Evolutionary conservation across 2,888 invertebrate genomes (phyloP), one percentile per base, ranked within the genome.

Genomic region (Cataglyphis livida): DNA sequence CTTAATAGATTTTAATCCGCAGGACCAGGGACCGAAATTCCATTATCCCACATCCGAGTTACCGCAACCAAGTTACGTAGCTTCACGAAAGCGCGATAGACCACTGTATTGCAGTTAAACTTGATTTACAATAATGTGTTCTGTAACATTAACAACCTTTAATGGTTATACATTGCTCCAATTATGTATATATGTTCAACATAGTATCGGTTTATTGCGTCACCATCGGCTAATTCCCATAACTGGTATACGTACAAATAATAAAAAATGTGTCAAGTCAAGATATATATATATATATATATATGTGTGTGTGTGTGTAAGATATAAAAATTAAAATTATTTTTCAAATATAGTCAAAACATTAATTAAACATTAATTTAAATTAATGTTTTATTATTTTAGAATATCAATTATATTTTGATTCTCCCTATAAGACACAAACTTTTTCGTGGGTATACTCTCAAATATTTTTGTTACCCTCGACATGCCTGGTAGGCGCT

Each of bases 61-160:
- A 87, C 89, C 86, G 84, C 87, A 85, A 87, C 88, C 89, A 89
- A 91, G 90, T 91, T 91, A 87, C 90, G 84, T 81, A 88, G 89
- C 90, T 90, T 90, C 89, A 87, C 90, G 90, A 92, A 91, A 92
- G 88, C 87, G 83, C 89, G 90, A 91, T 91, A 89, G 88, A 90
- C 88, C 89, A 87, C 83, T 84, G 90, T 89, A 87, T 92, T 86
- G 91, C 88, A 88, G 91, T 90, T 92, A 93, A 93, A 93, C 88
- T 91, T 93, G 93, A 93, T 93, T 93, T 93, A 93, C 92, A 92
- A 92, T 93, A 92, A 93, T 92, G 92, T 89, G 83, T 89, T 85
- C 83, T 89, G 90, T 88, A 90, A 91, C 92, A 92, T 93, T 92
- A 93, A 93, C 92, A 92, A 91, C 91, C 90, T 84, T 88, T 93